Evolutionary conservation across 2,888 invertebrate species (phyloP), one percentile per base, ranked within the genome.

Genomic region (Metalampra italica): DNA sequence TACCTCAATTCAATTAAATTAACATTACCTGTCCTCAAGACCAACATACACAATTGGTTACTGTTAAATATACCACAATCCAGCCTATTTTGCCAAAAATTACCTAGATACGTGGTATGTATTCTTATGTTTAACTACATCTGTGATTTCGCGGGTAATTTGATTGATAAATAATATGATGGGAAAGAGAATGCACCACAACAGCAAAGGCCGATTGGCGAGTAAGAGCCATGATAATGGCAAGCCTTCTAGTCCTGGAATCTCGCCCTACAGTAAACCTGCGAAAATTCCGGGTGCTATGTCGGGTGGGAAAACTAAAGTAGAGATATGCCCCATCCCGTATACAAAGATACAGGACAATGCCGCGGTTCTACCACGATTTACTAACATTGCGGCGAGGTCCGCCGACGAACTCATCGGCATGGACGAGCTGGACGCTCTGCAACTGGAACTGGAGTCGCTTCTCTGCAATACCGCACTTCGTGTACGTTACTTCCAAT

Each of bases 391-490:
- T 22, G 80, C 95, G 44, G 91, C 91, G 9, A 91, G 95, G 48
- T 91, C 92, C 32, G 90, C 92, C 1, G 94, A 95, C 51, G 96
- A 96, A 66, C 92, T 93, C 3, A 92, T 97, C 52, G 94, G 93
- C 13, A 94, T 97, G 90, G 97, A 98, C 64, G 97, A 98, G 71
- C 85, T 98, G 43, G 97, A 98, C 75, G 91, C 92, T 1, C 84
- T 98, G 9, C 98, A 98, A 75, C 83, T 94, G 45, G 98, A 98
- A 75, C 81, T 98, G 45, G 98, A 98, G 80, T 93, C 94, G 15
- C 85, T 98, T 45, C 90, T 98, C 22, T 95, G 96, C 0, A 94
- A 94, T 45, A 95, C 95, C 46, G 96, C 96, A 0, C 92, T 96
- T 12, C 91, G 97, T 49, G 91, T 94, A 59, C 91, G 96, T 59